Base-by-base conservation (phyloP, 2,797 vertebrate species). In the Melanotaenia parkinsoni region DNA sequence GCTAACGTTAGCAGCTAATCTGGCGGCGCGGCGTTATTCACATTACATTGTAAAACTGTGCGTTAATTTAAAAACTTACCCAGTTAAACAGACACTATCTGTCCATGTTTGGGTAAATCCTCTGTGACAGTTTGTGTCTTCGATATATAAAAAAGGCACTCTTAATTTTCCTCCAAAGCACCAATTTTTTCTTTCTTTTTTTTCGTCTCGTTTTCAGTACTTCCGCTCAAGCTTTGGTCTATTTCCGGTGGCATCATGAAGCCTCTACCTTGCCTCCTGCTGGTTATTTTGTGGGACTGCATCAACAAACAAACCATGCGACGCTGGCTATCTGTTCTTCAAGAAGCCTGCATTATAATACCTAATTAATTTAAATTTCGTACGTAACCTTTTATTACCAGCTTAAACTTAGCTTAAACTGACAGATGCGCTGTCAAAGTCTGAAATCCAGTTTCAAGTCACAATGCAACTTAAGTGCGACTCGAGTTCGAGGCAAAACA, bases 21-120 rank as follows among this genome's bases (percentile, higher is more conserved):
- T 7, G 28, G 30, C 54, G 10, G 16, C 4, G 8, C 22, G 7
- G 22, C 18, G 22, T 43, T 35, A 7, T 32, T 0, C 1, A 1
- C 32, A 2, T 9, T 20, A 0, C 1, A 26, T 67, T 22, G 1
- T 2, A 1, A 20, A 58, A 30, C 13, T n/a, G 18, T 11, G 11
- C 18, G 7, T 20, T 35, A 3, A 24, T 60, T 7, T 8, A 1
- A 0, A 1, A 45, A 74, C 88, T 87, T 60, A 93, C 91, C 87
- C 2, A 18, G 28, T 58, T 38, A 74, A 74, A 73, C 20, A 61
- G 81, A 74, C 85, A 88, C 86, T 92, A 93, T 90, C 87, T 91
- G 30, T 88, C 90, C 90, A 93, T 93, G 63, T 73, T 83, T 84
- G 24, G 18, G 12, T 20, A 22, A 58, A 26, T 32, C 2, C n/a